Percentiles rank a stretch among this genome's conserved stretches.
Conservation (phyloP, 2,113 vertebrate species). For the Crotalus helleri region DNA sequence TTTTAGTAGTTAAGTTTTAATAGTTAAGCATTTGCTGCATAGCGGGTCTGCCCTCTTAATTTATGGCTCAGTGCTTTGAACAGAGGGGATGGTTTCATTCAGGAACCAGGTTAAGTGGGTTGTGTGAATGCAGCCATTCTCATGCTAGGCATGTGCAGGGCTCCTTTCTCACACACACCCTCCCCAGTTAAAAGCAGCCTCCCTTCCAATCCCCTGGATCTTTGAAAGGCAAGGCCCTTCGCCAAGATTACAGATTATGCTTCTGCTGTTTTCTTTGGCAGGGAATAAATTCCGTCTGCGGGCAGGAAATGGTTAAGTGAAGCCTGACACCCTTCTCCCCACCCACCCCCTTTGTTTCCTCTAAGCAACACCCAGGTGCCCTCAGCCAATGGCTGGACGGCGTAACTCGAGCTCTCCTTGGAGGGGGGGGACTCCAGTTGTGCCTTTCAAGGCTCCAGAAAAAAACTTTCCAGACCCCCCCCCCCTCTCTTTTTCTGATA, state of each 20-base stretch:
- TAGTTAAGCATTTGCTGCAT: background rate
- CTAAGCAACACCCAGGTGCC: conserved; percentile 5
- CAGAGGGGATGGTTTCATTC: background rate
- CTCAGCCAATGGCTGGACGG: background rate
- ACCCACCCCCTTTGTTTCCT: conserved; percentile 13
- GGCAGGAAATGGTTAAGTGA: conserved; percentile 7
- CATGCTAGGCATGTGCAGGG: background rate
- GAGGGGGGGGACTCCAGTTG: background rate
- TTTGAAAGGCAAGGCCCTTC: background rate
- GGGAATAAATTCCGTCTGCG: background rate
- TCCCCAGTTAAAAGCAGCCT: background rate
- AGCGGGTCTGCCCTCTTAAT: background rate
- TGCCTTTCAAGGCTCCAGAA: background rate
- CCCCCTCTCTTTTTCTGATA: background rate
- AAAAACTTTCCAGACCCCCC: background rate
- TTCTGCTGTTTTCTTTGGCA: background rate
- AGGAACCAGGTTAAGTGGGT: background rate
- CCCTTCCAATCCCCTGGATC: background rate
- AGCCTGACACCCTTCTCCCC: background rate
- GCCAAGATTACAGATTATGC: background rate
- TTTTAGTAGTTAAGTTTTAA: background rate
- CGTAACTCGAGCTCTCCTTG: background rate
- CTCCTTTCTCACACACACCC: background rate
- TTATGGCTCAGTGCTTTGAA: background rate
- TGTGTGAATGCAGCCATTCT: background rate